Evolutionary conservation across 2,888 invertebrate species (phyloP).

Genomic region (Eupithecia tripunctaria): DNA sequence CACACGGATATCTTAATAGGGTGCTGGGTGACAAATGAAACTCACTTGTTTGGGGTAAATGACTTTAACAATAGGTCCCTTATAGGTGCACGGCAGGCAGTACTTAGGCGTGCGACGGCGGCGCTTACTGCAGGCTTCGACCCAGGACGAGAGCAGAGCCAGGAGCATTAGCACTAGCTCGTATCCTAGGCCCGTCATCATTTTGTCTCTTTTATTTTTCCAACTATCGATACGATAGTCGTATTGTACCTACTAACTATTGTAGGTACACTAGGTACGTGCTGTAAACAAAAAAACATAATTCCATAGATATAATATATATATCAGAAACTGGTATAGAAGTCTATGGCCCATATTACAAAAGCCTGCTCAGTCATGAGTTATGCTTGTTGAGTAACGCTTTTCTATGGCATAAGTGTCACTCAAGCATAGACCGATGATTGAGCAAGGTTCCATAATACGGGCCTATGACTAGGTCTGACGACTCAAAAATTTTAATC

Average conservation of each 20-base stretch:
- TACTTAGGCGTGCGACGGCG: constrained; percentile 42
- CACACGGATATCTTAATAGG: too few species aligned
- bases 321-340: too few species aligned
- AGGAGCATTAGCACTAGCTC: constrained; percentile 18
- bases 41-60: constrained; percentile 55
- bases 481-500: too few species aligned
- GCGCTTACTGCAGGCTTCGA: constrained; percentile 36
- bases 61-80: constrained; percentile 61
- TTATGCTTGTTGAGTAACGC: too few species aligned
- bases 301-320: background rate
- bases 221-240: background rate
- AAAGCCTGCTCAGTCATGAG: too few species aligned
- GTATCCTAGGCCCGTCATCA: background rate
- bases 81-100: constrained; percentile 63
- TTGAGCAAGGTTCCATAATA: too few species aligned
- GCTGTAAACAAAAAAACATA: background rate
- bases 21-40: background rate
- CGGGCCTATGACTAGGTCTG: too few species aligned
- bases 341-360: too few species aligned
- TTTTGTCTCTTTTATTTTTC: background rate
- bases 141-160: constrained; percentile 17
- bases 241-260: too few species aligned
- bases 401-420: too few species aligned
- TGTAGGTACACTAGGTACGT: too few species aligned
- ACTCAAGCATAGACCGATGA: too few species aligned